Evolutionary conservation across 2,888 invertebrate species (phyloP).

Genomic region (Cephus rjabovi): DNA sequence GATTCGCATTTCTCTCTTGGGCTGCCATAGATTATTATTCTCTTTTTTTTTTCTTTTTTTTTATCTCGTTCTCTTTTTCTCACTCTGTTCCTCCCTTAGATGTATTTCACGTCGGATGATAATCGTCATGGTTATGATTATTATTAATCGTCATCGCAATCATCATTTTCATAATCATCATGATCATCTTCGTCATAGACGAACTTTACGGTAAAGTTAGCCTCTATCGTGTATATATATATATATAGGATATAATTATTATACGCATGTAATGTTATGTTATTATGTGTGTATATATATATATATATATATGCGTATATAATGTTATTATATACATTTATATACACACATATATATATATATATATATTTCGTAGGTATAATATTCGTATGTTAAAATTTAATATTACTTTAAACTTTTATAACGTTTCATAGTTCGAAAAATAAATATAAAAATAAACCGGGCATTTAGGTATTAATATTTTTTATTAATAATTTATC

Average conservation of each 20-base stretch:
- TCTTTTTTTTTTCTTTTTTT: slow-evolving; percentile 5
- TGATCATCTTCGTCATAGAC: not conserved
- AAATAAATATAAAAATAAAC: slow-evolving; percentile 68
- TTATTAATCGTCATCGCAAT: not conserved
- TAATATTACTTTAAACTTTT: slow-evolving; percentile 66
- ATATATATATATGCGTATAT: not conserved
- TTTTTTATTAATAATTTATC: slow-evolving; percentile 63
- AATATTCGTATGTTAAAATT: slow-evolving; percentile 54
- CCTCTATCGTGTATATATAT: not conserved
- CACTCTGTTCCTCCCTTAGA: not conserved
- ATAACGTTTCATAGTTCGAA: slow-evolving; percentile 66
- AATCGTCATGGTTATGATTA: not conserved
- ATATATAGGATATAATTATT: not conserved
- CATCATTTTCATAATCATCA: not conserved
- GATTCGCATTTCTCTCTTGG: too few species aligned
- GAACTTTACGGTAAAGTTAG: not conserved
- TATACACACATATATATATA: not conserved
- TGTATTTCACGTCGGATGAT: not conserved
- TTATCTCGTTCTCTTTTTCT: slow-evolving; percentile 9
- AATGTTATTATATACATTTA: slow-evolving; percentile 5
- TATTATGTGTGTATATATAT: not conserved
- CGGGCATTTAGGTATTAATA: slow-evolving; percentile 67
- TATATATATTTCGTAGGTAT: slow-evolving; percentile 22
- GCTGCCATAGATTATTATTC: not conserved
- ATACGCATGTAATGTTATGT: slow-evolving; percentile 4